phyloP scores from a whole-genome alignment of 2,888 invertebrate species.

The Lithophane socia region DNA sequence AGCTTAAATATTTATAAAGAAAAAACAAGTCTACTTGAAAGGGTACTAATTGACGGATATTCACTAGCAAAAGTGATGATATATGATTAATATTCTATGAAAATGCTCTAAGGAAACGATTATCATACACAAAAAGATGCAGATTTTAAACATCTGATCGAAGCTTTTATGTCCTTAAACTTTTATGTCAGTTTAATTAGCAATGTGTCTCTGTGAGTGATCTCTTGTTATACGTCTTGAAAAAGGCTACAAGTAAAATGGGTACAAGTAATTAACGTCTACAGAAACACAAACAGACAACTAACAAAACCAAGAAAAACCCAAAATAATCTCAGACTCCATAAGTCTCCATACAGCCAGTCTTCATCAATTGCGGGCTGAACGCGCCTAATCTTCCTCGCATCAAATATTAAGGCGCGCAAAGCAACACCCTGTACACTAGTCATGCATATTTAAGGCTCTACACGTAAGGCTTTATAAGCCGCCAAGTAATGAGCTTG shows the following conservation, averaged over 20 bases:
- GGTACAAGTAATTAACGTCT: not conserved
- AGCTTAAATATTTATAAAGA: not conserved
- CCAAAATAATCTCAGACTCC: slow-evolving; percentile 7
- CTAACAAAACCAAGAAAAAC: not conserved
- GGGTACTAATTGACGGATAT: not conserved
- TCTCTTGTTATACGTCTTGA: too few relatives aligned
- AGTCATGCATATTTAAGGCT: slow-evolving; percentile 80
- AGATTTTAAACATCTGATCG: not conserved
- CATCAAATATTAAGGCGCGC: slow-evolving; percentile 46
- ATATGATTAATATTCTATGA: not conserved
- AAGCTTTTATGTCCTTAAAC: not conserved
- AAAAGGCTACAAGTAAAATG: not conserved
- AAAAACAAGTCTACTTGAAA: not conserved
- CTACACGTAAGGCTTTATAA: slow-evolving; percentile 82
- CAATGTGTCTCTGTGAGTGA: not conserved
- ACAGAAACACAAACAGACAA: not conserved
- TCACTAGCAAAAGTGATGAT: not conserved
- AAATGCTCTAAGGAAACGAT: not conserved
- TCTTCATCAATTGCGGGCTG: slow-evolving; percentile 26
- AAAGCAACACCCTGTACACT: slow-evolving; percentile 69
- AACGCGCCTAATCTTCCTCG: slow-evolving; percentile 24
- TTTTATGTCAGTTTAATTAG: not conserved
- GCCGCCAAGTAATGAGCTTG: slow-evolving; percentile 79
- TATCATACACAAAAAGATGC: not conserved
- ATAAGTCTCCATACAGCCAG: slow-evolving; percentile 8